Percentiles rank a stretch among this genome's conserved stretches.
Evolutionary conservation across 2,888 invertebrate species (phyloP).

Genomic region (Nomada fabriciana): DNA sequence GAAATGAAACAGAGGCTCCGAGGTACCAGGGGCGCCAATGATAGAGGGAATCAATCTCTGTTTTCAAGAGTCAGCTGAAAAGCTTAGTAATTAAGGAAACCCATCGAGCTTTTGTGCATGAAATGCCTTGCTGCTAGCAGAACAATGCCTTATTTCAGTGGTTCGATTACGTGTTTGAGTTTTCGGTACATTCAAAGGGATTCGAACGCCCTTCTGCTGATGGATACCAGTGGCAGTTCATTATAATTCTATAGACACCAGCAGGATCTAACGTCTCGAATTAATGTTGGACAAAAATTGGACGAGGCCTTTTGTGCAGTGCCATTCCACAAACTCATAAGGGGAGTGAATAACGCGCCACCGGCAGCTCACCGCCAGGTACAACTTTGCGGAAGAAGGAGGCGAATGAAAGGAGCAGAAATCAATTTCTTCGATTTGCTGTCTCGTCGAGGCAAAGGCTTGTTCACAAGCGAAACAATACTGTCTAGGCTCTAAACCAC

Average conservation of each 20-base stretch:
- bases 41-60: neutral
- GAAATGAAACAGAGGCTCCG: neutral
- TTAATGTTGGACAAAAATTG: neutral
- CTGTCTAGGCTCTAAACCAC: no score
- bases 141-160: neutral
- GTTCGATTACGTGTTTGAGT: no score
- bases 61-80: neutral
- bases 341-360: neutral
- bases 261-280: neutral
- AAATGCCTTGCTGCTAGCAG: neutral
- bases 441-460: neutral
- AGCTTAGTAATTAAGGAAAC: neutral
- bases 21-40: neutral
- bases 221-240: neutral
- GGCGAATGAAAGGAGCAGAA: neutral
- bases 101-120: neutral
- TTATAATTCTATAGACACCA: neutral
- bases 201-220: no score
- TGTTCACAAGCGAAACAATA: neutral
- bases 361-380: neutral
- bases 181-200: no score
- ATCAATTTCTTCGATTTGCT: conserved; percentile 15
- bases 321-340: neutral
- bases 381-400: neutral
- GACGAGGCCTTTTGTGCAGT: neutral